Percentiles rank a stretch among this genome's conserved stretches.
phyloP scores from a whole-genome alignment of 1,140 invertebrate genomes.

The Acyrthosiphon pisum region DNA sequence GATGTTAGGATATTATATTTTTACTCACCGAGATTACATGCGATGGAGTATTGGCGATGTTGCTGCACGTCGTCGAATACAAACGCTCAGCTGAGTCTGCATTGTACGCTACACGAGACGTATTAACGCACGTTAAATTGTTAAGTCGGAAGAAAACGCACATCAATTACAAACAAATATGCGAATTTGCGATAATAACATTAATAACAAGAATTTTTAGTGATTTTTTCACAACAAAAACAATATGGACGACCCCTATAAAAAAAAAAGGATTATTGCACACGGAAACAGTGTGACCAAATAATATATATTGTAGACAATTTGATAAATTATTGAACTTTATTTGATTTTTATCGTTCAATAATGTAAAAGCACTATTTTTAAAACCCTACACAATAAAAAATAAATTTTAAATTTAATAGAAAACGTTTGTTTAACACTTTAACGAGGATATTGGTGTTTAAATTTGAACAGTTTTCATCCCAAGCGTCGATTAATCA shows the following conservation, averaged over 20 bases:
- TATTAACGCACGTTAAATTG: background rate
- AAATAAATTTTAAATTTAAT: background rate
- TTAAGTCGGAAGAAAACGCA: too few relatives aligned
- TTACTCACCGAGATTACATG: background rate
- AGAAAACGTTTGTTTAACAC: background rate
- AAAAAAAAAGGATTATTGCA: slow-evolving; percentile 34
- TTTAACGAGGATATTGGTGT: background rate
- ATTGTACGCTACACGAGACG: background rate
- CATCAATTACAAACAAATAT: background rate
- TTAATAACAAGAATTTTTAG: slow-evolving; percentile 15
- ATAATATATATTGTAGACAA: background rate
- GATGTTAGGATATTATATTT: background rate
- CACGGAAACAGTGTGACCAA: slow-evolving; percentile 32
- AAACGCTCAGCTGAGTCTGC: background rate
- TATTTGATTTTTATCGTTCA: background rate
- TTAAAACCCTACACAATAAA: background rate
- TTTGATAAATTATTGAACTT: background rate
- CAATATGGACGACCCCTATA: slow-evolving; percentile 54
- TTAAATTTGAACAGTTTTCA: background rate
- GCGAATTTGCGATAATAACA: background rate
- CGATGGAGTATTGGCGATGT: background rate
- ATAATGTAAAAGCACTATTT: background rate
- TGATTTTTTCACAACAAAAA: slow-evolving; percentile 55
- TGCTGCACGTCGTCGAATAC: background rate
- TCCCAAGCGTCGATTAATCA: background rate